A percentile compares a stretch with the other conserved stretches of the same genome.
These are phyloP conservation scores for Agrochola lychnidis DNA, from an alignment of 2,888 invertebrate genomes.

Conservation along the genomic window DNA sequence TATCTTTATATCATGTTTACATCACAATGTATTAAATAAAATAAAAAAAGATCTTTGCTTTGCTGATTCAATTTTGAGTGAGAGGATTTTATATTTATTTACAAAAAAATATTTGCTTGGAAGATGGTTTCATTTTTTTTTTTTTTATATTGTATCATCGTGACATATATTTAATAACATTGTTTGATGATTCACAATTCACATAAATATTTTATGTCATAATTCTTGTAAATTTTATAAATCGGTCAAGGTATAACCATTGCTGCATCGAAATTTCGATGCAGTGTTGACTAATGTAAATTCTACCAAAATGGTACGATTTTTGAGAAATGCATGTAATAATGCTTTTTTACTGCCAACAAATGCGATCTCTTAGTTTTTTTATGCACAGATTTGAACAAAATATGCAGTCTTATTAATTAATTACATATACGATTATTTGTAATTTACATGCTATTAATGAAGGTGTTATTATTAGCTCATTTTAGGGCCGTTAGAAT, in stretches of 20 bases:
- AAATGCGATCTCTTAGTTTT: conserved; percentile 30
- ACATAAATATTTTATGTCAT: background rate
- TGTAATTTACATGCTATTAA: background rate
- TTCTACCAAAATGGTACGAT: conserved; percentile 54
- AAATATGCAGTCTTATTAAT: background rate
- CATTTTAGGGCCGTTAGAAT: background rate
- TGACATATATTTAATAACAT: background rate
- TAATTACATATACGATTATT: background rate
- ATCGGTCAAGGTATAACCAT: conserved; percentile 45
- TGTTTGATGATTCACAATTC: conserved; percentile 7
- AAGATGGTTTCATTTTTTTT: conserved; percentile 3
- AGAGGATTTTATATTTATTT: background rate
- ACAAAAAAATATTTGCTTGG: background rate
- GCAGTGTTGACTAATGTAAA: conserved; percentile 3
- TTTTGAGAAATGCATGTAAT: background rate
- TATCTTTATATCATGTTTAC: background rate
- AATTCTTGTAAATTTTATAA: conserved; percentile 21
- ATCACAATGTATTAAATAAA: background rate
- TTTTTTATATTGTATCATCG: conserved; percentile 7
- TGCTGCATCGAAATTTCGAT: conserved; percentile 2
- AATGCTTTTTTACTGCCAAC: background rate
- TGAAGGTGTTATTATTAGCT: background rate
- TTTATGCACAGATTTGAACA: background rate
- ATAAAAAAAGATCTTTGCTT: background rate
- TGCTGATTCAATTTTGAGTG: background rate